Percentiles rank a stretch among this genome's conserved stretches.
Conservation (phyloP, 2,797 vertebrate genomes). For the Rhynchotus rufescens region DNA sequence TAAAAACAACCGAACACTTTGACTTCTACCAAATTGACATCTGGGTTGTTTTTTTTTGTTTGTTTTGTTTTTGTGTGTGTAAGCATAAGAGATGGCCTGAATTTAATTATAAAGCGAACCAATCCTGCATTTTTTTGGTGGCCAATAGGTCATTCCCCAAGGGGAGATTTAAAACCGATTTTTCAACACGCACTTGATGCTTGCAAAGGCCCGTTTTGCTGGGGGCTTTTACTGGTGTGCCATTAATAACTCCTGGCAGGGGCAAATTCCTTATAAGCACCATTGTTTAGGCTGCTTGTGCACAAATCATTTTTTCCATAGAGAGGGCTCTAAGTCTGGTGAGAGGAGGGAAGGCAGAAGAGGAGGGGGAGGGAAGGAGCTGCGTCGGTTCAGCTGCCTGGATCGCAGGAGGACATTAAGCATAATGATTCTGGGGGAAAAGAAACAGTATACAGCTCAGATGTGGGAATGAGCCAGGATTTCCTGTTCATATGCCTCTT, state of each 20-base stretch:
- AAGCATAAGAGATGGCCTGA: slow-evolving; percentile 63
- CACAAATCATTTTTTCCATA: slow-evolving; percentile 51
- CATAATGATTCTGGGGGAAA: slow-evolving; percentile 50
- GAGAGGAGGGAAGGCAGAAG: slow-evolving; percentile 23
- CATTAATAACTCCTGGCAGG: slow-evolving; percentile 51
- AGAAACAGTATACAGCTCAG: background rate
- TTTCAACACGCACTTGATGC: slow-evolving; percentile 43
- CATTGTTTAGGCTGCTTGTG: slow-evolving; percentile 17
- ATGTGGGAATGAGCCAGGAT: slow-evolving; percentile 47
- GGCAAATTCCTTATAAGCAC: slow-evolving; percentile 54
- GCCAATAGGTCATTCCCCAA: slow-evolving; percentile 62
- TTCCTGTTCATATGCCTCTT: slow-evolving; percentile 58
- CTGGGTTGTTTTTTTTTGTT: slow-evolving; percentile 30
- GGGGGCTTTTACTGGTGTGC: slow-evolving; percentile 31
- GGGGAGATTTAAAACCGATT: slow-evolving; percentile 25
- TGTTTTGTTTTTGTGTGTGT: background rate
- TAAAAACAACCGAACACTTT: slow-evolving; percentile 31
- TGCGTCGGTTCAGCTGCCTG: slow-evolving; percentile 24
- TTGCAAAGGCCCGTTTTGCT: slow-evolving; percentile 18
- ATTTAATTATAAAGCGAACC: slow-evolving; percentile 54
- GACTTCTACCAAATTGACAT: slow-evolving; percentile 48
- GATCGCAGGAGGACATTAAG: slow-evolving; percentile 55
- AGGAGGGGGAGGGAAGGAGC: slow-evolving; percentile 36
- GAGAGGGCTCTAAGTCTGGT: slow-evolving; percentile 28
- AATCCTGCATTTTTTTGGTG: slow-evolving; percentile 59